Evolutionary conservation across 1,140 invertebrate genomes (phyloP).

Genomic region (Eulimnadia texana): DNA sequence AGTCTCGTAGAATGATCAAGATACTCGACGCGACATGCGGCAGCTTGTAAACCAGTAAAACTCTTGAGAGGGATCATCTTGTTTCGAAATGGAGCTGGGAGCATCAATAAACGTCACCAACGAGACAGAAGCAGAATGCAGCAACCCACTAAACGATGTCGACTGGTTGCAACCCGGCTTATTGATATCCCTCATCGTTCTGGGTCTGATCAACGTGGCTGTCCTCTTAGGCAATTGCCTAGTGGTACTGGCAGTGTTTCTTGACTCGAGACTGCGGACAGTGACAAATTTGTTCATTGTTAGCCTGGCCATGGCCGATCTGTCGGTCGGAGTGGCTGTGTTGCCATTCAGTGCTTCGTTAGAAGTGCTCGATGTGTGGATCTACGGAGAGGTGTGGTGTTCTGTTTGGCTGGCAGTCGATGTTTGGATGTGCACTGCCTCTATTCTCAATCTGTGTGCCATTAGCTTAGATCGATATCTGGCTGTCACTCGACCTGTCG

Average conservation of each 20-base stretch:
- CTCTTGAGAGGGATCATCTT: too few relatives aligned
- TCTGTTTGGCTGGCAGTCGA: constrained; percentile 84
- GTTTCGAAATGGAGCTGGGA: too few relatives aligned
- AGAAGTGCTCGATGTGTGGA: constrained; percentile 77
- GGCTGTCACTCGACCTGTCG: constrained; percentile 82
- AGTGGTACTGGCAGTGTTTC: constrained; percentile 80
- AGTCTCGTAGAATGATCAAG: too few relatives aligned
- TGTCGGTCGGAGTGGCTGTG: constrained; percentile 76
- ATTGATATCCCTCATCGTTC: constrained; percentile 47
- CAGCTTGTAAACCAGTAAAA: too few relatives aligned
- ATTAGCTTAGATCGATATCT: constrained; percentile 88
- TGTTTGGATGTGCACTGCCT: constrained; percentile 92
- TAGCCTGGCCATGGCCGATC: constrained; percentile 79
- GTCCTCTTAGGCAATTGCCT: constrained; percentile 78
- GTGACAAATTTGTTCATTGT: constrained; percentile 93
- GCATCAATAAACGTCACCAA: background rate
- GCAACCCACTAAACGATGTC: background rate
- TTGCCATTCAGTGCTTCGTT: constrained; percentile 78
- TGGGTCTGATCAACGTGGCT: constrained; percentile 67
- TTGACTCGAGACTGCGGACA: constrained; percentile 68
- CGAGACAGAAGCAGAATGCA: background rate
- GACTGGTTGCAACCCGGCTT: background rate
- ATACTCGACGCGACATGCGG: too few relatives aligned
- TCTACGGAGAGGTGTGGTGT: constrained; percentile 82
- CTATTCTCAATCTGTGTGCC: constrained; percentile 80